These are phyloP conservation scores for Rhingia campestris DNA, from an alignment of 2,888 invertebrate species.

Conservation along the genomic window DNA sequence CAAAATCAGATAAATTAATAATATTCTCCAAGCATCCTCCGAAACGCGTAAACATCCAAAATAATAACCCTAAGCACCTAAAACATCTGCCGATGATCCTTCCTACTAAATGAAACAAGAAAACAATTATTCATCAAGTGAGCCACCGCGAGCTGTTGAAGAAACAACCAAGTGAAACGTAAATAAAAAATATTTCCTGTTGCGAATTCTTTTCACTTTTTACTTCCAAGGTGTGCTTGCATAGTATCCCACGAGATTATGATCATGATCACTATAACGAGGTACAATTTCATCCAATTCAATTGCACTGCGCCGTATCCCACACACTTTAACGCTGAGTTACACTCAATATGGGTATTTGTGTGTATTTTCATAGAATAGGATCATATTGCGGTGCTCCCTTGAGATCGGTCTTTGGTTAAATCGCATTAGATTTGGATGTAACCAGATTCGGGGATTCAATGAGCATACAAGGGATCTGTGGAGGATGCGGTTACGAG, in stretches of 20 bases:
- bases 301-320: background rate
- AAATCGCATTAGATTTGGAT: slow-evolving; percentile 55
- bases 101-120: slow-evolving; percentile 1
- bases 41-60: background rate
- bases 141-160: slow-evolving; percentile 2
- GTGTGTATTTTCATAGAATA: slow-evolving; percentile 28
- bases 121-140: background rate
- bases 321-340: background rate
- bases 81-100: slow-evolving; percentile 41
- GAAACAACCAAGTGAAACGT: background rate
- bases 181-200: slow-evolving; percentile 41
- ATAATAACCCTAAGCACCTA: background rate
- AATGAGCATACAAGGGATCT: slow-evolving; percentile 16
- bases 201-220: slow-evolving; percentile 57
- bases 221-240: background rate
- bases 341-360: slow-evolving; percentile 1
- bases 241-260: slow-evolving; percentile 5
- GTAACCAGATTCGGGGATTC: slow-evolving; percentile 43
- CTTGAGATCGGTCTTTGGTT: slow-evolving; percentile 14
- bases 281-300: slow-evolving; percentile 37
- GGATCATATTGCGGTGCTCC: slow-evolving; percentile 50
- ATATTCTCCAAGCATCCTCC: background rate
- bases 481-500: slow-evolving; percentile 46
- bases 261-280: background rate
- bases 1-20: too few relatives aligned